Evolutionary conservation across 92 coral and sea anemone genomes (phyloP), one percentile per base, ranked within the genome.

Genomic region (Bergia puertoricense): DNA sequence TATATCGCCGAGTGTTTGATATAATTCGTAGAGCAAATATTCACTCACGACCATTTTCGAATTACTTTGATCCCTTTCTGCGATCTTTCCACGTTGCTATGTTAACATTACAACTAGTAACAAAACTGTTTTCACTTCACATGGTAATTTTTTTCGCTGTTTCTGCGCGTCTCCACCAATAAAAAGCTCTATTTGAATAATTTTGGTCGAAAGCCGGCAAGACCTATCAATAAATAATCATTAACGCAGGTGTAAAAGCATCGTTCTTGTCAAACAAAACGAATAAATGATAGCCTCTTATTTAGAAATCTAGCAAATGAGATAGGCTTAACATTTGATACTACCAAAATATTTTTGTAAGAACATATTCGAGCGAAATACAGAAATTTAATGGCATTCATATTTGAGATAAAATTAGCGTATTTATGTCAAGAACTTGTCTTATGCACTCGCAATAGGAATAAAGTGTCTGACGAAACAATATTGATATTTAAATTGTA

Each of bases 51-150:
- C 39, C 45, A 41, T 82, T 45, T 67, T 40, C 41, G 39, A 54
- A 67, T 23, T 18, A 44, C 57, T 42, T 66, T 67, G n/a, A 67
- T 46, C 37, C 56, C 20, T 65, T 82, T 30, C 5, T 3, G 43
- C 71, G 41, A 66, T 14, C 76, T 43, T 43, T 82, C 40, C 22
- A 4, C 46, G 87, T 71, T 84, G 87, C 87, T 74, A 84, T 84
- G 79, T 71, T 84, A 84, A 84, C 87, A 84, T 84, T 41, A 18
- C 6, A 81, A 11, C 20, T 59, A 4, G 50, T 38, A 51, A 79
- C 85, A 62, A 81, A 84, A 22, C 54, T 83, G 86, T 81, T 84
- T 71, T 84, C 41, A 48, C 44, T 36, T 71, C 36, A 69, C 79
- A 71, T 71, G 78, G 8, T 72, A 84, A 84, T 71, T 69, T 84